phyloP scores from a whole-genome alignment of 2,113 vertebrate species.

The Sebastes fasciatus region DNA sequence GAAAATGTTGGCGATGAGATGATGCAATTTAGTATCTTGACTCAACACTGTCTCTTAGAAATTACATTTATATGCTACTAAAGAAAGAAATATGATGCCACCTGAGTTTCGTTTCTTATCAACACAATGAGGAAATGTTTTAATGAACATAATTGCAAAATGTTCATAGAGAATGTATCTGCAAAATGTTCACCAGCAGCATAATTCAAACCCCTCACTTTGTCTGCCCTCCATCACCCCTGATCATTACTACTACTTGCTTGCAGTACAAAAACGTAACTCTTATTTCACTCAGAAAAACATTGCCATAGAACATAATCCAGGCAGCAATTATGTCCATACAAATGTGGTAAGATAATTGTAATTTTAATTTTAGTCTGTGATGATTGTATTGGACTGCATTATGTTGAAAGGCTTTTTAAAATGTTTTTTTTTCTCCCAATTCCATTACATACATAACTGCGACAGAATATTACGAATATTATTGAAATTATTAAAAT shows the following conservation, averaged over 20 bases:
- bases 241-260: background rate
- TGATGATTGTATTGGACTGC: background rate
- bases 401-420: slow-evolving; percentile 3
- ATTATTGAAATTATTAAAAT: background rate
- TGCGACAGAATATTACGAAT: background rate
- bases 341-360: background rate
- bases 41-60: background rate
- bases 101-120: background rate
- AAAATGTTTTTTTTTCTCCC: no score
- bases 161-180: background rate
- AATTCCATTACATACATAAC: background rate
- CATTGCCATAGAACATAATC: background rate
- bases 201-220: background rate
- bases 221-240: background rate
- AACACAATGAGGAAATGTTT: background rate
- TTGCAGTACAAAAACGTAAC: background rate
- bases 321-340: background rate
- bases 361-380: background rate
- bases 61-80: background rate
- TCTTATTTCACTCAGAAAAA: background rate
- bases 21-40: background rate
- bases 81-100: background rate
- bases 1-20: background rate
- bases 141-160: background rate
- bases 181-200: background rate